phyloP scores from a whole-genome alignment of 1,140 invertebrate species.

The Pseudachorutes palmiensis region DNA sequence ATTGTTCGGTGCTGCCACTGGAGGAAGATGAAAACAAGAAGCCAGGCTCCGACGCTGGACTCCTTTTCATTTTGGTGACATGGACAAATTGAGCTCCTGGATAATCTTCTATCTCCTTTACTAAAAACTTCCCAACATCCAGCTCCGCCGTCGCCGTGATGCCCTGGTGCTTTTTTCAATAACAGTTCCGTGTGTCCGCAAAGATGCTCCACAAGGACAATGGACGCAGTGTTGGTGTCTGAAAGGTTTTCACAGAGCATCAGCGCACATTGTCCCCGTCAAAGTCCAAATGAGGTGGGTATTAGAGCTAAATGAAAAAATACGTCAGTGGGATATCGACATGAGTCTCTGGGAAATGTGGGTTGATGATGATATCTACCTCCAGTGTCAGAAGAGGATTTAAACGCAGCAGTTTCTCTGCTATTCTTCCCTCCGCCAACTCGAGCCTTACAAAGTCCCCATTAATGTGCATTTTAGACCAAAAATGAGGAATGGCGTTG shows the following conservation, averaged over 20 bases:
- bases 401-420: too few species aligned
- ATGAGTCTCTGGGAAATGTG: background rate
- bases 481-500: background rate
- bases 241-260: too few species aligned
- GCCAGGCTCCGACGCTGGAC: background rate
- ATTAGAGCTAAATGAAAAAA: background rate
- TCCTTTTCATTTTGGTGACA: constrained; percentile 10
- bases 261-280: background rate
- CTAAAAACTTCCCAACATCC: background rate
- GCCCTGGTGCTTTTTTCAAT: constrained; percentile 7
- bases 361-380: too few species aligned
- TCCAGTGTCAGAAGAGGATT: too few species aligned
- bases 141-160: too few species aligned
- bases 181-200: background rate
- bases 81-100: constrained; percentile 11
- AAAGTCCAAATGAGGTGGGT: background rate
- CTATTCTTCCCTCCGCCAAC: too few species aligned
- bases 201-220: too few species aligned
- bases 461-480: background rate
- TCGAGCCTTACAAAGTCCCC: background rate
- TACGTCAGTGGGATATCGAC: background rate
- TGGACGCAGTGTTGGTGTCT: too few species aligned
- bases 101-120: constrained; percentile 3
- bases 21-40: background rate
- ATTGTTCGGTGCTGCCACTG: too few species aligned